Evolutionary conservation across 2,113 vertebrate genomes (phyloP), one percentile per base, ranked within the genome.

Genomic region (Lates calcarifer): DNA sequence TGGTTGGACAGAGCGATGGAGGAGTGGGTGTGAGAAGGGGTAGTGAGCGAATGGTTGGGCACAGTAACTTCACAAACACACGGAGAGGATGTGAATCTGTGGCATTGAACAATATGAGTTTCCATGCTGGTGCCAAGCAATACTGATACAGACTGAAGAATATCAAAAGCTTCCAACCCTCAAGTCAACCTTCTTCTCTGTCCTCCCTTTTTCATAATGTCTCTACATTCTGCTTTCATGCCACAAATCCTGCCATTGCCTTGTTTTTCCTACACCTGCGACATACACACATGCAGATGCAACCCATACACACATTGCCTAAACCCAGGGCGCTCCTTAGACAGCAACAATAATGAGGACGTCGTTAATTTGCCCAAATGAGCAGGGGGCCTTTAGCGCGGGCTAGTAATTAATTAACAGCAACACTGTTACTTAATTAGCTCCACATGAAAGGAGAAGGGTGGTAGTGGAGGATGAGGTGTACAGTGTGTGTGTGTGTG

Each of bases 401-500:
- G 75, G 81, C 69, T 66, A 72, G 84, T 85, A 87, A 94, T 93
- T 91, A 87, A 93, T 93, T 93, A 93, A 89, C 80, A 74, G 85
- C 78, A 88, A 89, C 90, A 86, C 84, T 74, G 88, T 90, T 87
- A 90, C 87, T 94, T 93, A 92, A 93, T 94, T 93, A 94, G 91
- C 90, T 61, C 80, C 88, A 85, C 88, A 87, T 91, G 90, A 89
- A 91, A 89, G 78, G 83, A 86, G 87, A 78, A 74, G 77, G 77
- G 71, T 56, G 73, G 69, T 13, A 81, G 58, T 41, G 62, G 81
- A 63, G 63, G 74, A 60, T 60, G 77, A 86, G 78, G 83, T 85
- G 78, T 64, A 39, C 63, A 15, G 47, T 39, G 74, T 71, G 79
- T 65, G 69, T 33, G 74, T 68, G 79, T 66, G 69, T 51, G 77